These are phyloP conservation scores for Campoplex nolae DNA, from an alignment of 2,888 invertebrate species.

Conservation along the genomic window DNA sequence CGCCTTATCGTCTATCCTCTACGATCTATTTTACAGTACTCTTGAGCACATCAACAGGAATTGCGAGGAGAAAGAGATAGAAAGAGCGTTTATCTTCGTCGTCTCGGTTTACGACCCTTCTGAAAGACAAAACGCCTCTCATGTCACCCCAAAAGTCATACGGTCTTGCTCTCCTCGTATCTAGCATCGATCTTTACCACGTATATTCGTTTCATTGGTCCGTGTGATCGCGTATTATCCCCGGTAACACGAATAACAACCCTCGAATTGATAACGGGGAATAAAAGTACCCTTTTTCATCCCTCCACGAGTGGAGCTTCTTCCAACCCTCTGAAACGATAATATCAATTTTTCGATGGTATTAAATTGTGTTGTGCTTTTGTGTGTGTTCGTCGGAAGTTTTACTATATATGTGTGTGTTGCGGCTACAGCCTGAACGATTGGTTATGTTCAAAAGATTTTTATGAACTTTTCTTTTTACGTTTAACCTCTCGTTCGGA, in stretches of 20 bases:
- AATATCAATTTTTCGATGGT: neutral
- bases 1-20: conserved; percentile 36
- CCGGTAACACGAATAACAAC: conserved; percentile 55
- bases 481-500: too few species aligned
- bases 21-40: conserved; percentile 54
- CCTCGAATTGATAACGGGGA: conserved; percentile 42
- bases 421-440: too few species aligned
- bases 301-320: neutral
- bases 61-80: conserved; percentile 2
- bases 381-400: too few species aligned
- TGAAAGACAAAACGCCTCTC: conserved; percentile 34
- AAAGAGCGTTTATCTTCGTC: conserved; percentile 41
- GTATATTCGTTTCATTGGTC: conserved; percentile 58
- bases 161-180: conserved; percentile 60
- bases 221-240: conserved; percentile 31
- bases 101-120: conserved; percentile 58
- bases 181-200: conserved; percentile 62
- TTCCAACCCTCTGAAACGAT: conserved; percentile 2
- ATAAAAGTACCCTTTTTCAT: conserved; percentile 29
- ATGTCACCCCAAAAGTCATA: conserved; percentile 53
- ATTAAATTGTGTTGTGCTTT: neutral
- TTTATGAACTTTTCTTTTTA: too few species aligned
- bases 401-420: too few species aligned
- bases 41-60: conserved; percentile 17
- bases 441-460: too few species aligned